Evolutionary conservation across 2,113 vertebrate genomes (phyloP).

Genomic region (Aspidoscelis tigris): DNA sequence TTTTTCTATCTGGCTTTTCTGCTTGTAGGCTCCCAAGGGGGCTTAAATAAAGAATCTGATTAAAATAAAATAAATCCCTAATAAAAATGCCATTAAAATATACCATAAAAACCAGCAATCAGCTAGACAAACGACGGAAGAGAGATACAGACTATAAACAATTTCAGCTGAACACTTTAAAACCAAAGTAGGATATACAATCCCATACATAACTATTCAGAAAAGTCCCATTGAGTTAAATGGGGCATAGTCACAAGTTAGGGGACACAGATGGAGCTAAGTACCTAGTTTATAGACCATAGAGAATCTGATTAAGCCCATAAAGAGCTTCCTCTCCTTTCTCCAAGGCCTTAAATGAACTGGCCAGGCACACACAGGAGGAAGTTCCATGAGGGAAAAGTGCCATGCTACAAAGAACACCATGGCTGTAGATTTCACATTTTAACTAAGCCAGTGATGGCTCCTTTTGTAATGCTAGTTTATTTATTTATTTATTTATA

Average conservation of each 20-base stretch:
- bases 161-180: background rate
- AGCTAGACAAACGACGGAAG: background rate
- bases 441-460: too few relatives aligned
- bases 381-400: too few relatives aligned
- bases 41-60: background rate
- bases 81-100: slow-evolving; percentile 13
- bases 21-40: background rate
- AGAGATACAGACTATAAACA: background rate
- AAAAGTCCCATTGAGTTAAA: background rate
- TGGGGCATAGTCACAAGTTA: background rate
- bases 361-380: too few relatives aligned
- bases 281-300: too few relatives aligned
- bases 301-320: too few relatives aligned
- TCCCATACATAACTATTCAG: background rate
- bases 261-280: background rate
- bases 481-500: too few relatives aligned
- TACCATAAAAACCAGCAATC: background rate
- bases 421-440: too few relatives aligned
- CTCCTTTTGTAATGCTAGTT: too few relatives aligned
- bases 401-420: too few relatives aligned
- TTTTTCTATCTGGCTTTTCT: background rate
- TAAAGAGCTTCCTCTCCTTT: too few relatives aligned
- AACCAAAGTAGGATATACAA: background rate
- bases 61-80: slow-evolving; percentile 2
- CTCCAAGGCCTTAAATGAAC: too few relatives aligned